A percentile compares a stretch with the other conserved stretches of the same genome.
Conservation (phyloP, 1,140 invertebrate genomes). For the Drosophila nebulosa region DNA sequence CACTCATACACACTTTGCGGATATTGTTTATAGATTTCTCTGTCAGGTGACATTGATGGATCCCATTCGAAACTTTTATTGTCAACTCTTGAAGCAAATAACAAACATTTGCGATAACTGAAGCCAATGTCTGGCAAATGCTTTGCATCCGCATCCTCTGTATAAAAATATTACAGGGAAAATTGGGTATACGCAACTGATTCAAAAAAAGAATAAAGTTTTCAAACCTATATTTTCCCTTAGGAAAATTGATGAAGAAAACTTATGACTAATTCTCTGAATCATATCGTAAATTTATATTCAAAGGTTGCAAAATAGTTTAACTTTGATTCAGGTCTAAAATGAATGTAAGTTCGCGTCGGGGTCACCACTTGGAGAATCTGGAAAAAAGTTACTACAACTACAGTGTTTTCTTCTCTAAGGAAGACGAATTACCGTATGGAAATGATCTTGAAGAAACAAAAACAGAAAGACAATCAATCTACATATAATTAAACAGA, state of each 20-base stretch:
- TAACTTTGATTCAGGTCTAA: too few species aligned
- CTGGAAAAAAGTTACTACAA: neutral
- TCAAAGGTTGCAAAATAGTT: too few species aligned
- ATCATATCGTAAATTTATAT: too few species aligned
- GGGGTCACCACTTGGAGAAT: neutral
- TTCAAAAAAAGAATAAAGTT: neutral
- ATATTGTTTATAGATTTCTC: constrained; percentile 73
- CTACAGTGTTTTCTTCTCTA: too few species aligned
- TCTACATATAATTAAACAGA: too few species aligned
- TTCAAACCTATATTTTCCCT: too few species aligned
- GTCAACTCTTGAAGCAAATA: constrained; percentile 60
- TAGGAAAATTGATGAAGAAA: too few species aligned
- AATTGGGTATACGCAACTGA: neutral
- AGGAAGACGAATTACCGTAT: too few species aligned
- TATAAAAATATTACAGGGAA: neutral
- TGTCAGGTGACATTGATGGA: constrained; percentile 71
- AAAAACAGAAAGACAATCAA: too few species aligned
- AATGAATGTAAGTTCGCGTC: neutral
- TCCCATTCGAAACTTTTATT: constrained; percentile 51
- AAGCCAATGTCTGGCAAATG: constrained; percentile 26
- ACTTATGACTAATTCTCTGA: too few species aligned
- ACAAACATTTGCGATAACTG: constrained; percentile 11
- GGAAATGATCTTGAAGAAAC: too few species aligned
- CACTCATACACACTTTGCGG: neutral
- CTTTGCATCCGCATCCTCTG: neutral